phyloP scores from a whole-genome alignment of 2,113 vertebrate genomes.

The Cyphomyrus plagiostoma region DNA sequence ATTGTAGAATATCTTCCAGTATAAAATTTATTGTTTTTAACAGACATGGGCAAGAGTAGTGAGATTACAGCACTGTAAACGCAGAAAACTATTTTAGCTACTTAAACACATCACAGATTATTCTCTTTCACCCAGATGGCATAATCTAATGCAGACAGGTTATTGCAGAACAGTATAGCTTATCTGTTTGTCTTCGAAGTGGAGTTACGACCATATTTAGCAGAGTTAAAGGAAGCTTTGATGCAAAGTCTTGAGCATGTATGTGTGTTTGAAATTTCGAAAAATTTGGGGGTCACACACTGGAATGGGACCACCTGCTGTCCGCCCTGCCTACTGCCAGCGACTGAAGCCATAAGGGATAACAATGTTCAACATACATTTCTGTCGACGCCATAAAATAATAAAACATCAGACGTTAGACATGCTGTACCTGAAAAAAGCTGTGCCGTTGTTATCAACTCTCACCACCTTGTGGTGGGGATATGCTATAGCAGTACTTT shows the following conservation, averaged over 20 bases:
- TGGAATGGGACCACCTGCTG: background rate
- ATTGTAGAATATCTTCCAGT: background rate
- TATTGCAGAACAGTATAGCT: background rate
- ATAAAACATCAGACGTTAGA: background rate
- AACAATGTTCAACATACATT: background rate
- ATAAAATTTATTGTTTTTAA: background rate
- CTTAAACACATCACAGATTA: background rate
- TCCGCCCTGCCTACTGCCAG: background rate
- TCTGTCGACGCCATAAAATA: background rate
- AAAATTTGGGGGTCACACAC: background rate
- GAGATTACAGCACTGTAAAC: background rate
- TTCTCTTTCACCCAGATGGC: background rate
- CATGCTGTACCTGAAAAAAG: background rate
- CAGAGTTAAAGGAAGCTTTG: background rate
- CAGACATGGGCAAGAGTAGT: background rate
- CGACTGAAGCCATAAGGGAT: background rate
- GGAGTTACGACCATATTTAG: background rate
- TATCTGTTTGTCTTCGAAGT: background rate
- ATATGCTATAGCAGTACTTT: constrained; percentile 49
- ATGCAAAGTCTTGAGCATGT: background rate
- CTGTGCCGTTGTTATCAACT: constrained; percentile 24
- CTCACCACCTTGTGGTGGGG: constrained; percentile 67
- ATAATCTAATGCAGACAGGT: background rate
- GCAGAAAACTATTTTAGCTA: background rate
- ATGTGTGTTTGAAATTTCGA: background rate